A percentile compares a stretch with the other conserved stretches of the same genome.
Evolutionary conservation across 2,888 invertebrate genomes (phyloP).

Genomic region (Endotricha flammealis): DNA sequence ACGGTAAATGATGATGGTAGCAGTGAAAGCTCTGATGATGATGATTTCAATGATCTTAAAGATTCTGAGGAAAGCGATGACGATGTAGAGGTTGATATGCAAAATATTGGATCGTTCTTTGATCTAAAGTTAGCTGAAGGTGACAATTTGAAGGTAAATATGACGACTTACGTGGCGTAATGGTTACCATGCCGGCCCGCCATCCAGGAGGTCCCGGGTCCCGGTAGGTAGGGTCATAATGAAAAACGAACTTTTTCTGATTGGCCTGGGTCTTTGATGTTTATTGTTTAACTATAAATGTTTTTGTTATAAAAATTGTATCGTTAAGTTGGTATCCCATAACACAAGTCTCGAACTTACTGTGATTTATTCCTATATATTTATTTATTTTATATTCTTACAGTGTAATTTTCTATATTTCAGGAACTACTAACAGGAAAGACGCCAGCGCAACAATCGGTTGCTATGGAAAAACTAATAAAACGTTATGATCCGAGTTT

Average conservation of each 20-base stretch:
- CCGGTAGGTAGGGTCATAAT: no score
- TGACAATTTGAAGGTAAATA: conserved; percentile 54
- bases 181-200: no score
- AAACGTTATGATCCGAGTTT: conserved; percentile 93
- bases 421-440: conserved; percentile 79
- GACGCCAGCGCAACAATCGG: conserved; percentile 80
- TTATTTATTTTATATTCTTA: no score
- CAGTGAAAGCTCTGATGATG: conserved; percentile 22
- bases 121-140: conserved; percentile 49
- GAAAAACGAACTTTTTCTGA: no score
- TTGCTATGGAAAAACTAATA: conserved; percentile 88
- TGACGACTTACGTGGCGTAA: no score
- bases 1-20: conserved; percentile 24
- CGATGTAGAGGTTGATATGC: conserved; percentile 32
- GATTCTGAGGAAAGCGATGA: conserved; percentile 54
- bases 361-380: no score
- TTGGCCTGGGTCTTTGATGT: no score
- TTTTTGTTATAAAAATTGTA: no score
- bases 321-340: no score
- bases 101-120: conserved; percentile 49
- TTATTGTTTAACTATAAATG: no score
- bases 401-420: conserved; percentile 23
- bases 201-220: no score
- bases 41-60: conserved; percentile 68
- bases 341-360: no score